These are phyloP conservation scores for Tragopan temminckii DNA, from an alignment of 2,797 vertebrate genomes.

Conservation along the genomic window DNA sequence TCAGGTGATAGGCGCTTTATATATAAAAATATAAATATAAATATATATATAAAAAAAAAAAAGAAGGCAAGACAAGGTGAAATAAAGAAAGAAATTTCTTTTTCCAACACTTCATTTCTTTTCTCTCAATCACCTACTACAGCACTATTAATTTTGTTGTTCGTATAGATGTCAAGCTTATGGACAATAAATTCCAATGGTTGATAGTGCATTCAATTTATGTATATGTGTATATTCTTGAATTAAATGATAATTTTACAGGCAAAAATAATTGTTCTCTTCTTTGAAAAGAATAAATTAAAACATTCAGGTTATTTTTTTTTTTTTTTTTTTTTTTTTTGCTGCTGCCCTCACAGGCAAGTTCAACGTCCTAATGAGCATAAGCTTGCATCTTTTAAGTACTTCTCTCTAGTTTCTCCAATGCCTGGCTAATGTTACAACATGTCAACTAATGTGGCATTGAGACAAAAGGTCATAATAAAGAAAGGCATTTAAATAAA, in stretches of 20 bases:
- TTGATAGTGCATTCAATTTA: neutral
- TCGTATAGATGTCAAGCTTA: neutral
- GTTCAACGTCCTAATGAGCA: neutral
- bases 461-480: neutral
- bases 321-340: neutral
- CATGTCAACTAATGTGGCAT: neutral
- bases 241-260: neutral
- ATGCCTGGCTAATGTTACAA: neutral
- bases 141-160: neutral
- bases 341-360: neutral
- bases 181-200: neutral
- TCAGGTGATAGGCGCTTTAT: no score
- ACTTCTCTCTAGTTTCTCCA: neutral
- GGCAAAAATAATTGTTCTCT: neutral
- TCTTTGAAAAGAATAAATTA: neutral
- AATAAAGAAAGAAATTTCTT: neutral
- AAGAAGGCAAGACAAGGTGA: rapidly evolving
- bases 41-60: no score
- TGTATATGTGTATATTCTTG: neutral
- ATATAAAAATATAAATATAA: no score
- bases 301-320: neutral
- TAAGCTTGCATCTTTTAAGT: neutral
- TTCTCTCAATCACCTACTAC: neutral
- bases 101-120: neutral
- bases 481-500: slow-evolving; percentile 6